Evolutionary conservation across 2,888 invertebrate species (phyloP).

Genomic region (Apodemia hepburni): DNA sequence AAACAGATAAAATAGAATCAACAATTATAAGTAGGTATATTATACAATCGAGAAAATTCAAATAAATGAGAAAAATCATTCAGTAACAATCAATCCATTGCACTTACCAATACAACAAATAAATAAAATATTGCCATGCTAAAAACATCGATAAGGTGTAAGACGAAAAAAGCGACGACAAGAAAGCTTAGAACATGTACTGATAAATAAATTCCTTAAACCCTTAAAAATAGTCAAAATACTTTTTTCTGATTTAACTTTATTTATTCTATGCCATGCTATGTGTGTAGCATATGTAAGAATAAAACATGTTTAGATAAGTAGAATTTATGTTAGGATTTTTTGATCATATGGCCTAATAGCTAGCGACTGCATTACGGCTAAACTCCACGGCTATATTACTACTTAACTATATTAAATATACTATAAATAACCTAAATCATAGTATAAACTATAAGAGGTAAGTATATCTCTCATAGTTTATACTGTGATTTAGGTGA

Average conservation of each 20-base stretch:
- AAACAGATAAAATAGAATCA: constrained; percentile 5
- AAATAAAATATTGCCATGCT: constrained; percentile 27
- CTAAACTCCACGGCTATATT: too few species aligned
- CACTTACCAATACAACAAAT: constrained; percentile 26
- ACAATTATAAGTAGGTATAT: constrained; percentile 4
- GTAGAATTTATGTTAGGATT: not conserved
- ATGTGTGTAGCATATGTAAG: not conserved
- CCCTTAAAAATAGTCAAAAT: not conserved
- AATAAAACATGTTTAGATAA: too few species aligned
- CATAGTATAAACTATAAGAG: too few species aligned
- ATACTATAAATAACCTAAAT: too few species aligned
- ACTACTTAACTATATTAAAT: too few species aligned
- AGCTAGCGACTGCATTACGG: too few species aligned
- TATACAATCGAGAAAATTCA: not conserved
- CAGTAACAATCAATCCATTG: constrained; percentile 8
- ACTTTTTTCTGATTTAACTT: not conserved
- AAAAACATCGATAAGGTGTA: constrained; percentile 44
- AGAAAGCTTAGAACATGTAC: constrained; percentile 34
- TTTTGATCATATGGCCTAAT: not conserved
- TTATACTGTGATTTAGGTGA: too few species aligned
- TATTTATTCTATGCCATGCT: too few species aligned
- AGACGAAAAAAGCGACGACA: constrained; percentile 52
- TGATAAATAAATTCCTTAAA: constrained; percentile 3
- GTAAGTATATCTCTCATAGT: too few species aligned
- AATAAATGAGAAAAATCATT: not conserved